Evolutionary conservation across 2,113 vertebrate genomes (phyloP), one percentile per base, ranked within the genome.

Genomic region (Rhinichthys klamathensis): DNA sequence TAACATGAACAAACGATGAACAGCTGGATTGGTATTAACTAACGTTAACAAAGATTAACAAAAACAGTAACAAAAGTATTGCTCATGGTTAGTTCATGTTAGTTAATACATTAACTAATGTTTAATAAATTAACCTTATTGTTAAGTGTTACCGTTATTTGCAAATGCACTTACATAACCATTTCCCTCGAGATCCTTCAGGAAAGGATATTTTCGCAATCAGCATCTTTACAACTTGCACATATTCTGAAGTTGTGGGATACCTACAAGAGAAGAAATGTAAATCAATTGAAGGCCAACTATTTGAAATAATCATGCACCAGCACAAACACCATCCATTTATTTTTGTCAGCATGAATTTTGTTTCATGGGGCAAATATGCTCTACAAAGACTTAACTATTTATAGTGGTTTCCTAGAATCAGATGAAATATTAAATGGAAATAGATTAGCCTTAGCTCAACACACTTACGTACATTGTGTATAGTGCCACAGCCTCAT

Each of bases 141-240:
- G n/a, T n/a, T n/a, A n/a, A n/a, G n/a, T n/a, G n/a, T n/a, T n/a
- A n/a, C n/a, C n/a, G n/a, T n/a, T n/a, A n/a, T 65, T 65, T 65
- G 61, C 25, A 4, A 65, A 65, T 65, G 61, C 61, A 65, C 61
- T 65, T 65, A 65, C 61, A 65, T 65, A 65, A 65, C 61, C 61
- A 65, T 65, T 65, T 65, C 61, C 61, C 61, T 65, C 61, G 61
- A 65, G 61, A 65, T 65, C 61, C 61, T 65, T 65, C 61, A 65
- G 61, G 61, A 65, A 65, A 65, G 61, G 61, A 65, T 65, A 65
- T 65, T 65, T n/a, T 65, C 61, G 3, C 61, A 65, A 65, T 65
- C 61, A 65, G 61, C 25, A 65, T 65, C 61, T 65, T 65, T 65
- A 65, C 61, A 65, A 65, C 61, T 65, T 65, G 61, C 61, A 65